Evolutionary conservation across 2,113 vertebrate genomes (phyloP), one percentile per base, ranked within the genome.

Genomic region (Zosterops hypoxanthus): DNA sequence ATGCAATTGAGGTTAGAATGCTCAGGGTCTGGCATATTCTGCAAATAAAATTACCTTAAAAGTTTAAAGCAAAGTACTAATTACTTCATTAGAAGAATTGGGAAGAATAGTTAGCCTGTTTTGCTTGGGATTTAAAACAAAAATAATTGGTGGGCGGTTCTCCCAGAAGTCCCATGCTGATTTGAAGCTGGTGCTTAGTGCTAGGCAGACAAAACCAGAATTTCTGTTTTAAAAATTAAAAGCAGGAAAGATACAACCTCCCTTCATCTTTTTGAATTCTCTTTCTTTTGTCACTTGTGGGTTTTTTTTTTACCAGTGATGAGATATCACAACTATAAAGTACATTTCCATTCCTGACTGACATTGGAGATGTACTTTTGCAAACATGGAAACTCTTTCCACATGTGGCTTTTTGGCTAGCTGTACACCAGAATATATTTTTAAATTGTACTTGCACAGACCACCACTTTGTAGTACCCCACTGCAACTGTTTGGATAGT

Each of bases 311-410:
- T 84, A 78, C 59, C 52, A 39, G 59, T 59, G 71, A 52, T 77
- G 55, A 17, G 8, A 2, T 81, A 88, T 81, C 41, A 55, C 46
- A 59, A 12, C 82, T 81, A 13, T 88, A 81, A 92, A 93, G 79
- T 88, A 75, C 49, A 24, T 92, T 94, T 94, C 85, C 68, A 53
- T 92, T 95, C 79, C 90, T 70, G 71, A 88, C 34, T 82, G 56
- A 92, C 76, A 55, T 3, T 53, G 52, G 85, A 92, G 68, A 53
- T 3, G 1, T 66, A 75, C 76, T 89, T 94, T 24, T 87, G 57
- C 57, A 83, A 90, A 94, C 6, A 36, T 24, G n/a, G 59, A 87
- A 94, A 95, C 68, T 83, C 71, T 88, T 93, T 95, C 88, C 95
- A 95, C 82, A 86, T 96, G 92, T 86, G 75, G 31, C 42, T 36